Conservation (phyloP, 2,113 vertebrate genomes). For the Aegithalos caudatus region DNA sequence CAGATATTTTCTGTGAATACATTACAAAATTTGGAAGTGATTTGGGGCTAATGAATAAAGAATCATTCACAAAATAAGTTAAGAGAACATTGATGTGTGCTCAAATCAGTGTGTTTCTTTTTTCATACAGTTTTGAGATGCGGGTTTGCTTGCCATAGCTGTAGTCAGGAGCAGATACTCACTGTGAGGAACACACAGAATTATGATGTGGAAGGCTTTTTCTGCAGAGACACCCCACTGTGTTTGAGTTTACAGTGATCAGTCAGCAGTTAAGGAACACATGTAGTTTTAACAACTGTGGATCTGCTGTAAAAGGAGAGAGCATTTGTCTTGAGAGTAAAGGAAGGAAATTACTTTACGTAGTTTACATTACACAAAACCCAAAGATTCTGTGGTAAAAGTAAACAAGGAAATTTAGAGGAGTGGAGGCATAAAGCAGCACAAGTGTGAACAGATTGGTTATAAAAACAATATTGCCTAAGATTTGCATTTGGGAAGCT, state of each 20-base stretch:
- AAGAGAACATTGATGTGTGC: neutral
- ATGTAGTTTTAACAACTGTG: neutral
- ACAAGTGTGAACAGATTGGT: slow-evolving; percentile 25
- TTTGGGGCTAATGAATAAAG: neutral
- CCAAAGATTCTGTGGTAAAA: neutral
- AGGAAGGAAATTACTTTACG: neutral
- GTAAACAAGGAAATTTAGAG: neutral
- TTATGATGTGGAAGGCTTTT: neutral
- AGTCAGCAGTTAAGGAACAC: neutral
- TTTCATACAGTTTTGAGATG: neutral
- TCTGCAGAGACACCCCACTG: neutral
- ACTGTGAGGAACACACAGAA: neutral
- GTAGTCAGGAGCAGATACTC: neutral
- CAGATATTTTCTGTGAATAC: neutral
- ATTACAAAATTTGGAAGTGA: neutral
- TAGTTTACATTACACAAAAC: neutral
- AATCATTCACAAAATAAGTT: neutral
- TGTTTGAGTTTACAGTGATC: neutral
- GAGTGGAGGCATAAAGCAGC: neutral
- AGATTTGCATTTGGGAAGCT: neutral
- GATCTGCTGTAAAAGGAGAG: neutral
- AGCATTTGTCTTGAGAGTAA: neutral
- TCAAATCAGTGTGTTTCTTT: neutral
- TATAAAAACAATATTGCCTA: neutral
- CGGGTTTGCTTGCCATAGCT: neutral